Evolutionary conservation across 2,888 invertebrate species (phyloP), one percentile per base, ranked within the genome.

Genomic region (Linhomoeus sp.): DNA sequence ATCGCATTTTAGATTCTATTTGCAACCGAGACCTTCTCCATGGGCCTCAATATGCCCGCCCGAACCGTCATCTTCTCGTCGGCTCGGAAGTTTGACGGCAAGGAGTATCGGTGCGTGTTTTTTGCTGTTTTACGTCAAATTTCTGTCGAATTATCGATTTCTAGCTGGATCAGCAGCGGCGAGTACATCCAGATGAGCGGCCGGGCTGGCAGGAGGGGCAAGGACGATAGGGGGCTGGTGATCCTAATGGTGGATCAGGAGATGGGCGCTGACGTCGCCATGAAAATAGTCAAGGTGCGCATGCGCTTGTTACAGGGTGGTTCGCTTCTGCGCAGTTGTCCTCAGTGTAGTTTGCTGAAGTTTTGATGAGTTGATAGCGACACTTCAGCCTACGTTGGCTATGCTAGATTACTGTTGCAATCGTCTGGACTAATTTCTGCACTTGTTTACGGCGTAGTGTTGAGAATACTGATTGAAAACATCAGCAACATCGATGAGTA

Each of bases 121-220:
- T 48, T 44, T 2, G 49, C 38, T 53, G 3, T 14, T 22, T 15
- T 43, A 25, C n/a, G 22, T 23, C 19, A 19, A n/a, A 33, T 42
- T 50, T n/a, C 23, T 35, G 5, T 22, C 57, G 64, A 14, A n/a
- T n/a, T n/a, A n/a, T n/a, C n/a, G 56, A 78, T 19, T 29, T 51
- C 50, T 36, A 56, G 61, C 41, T 61, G 54, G 53, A 53, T 62
- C 45, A 57, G 55, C 76, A 74, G 87, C 49, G 97, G 97, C 9
- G 97, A 99, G 69, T 99, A 97, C 64, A 94, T 99, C 55, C 97
- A 99, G 69, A 97, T 99, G 97, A 87, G 92, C 15, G 97, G 99
- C 1, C 76, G 99, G 53, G 97, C 97, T 1, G 99, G 97, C 2
- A 77, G 97, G 47, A 77, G 97, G 66, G 94, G 97, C 48, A 71